phyloP scores from a whole-genome alignment of 2,797 vertebrate species.

The Philypnodon macrostomus region DNA sequence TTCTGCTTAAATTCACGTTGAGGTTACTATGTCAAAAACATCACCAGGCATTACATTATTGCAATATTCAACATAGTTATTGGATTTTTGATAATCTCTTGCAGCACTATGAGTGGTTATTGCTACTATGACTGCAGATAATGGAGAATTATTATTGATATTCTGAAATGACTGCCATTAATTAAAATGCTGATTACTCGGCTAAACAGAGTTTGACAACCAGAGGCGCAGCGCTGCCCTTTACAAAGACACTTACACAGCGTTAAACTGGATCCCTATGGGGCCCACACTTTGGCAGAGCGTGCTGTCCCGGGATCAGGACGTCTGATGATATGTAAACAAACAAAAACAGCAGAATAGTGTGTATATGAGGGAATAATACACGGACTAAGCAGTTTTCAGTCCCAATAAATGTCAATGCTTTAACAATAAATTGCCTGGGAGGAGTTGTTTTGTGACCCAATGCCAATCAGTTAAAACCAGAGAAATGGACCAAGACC shows the following conservation, averaged over 20 bases:
- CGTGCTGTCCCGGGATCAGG: constrained; percentile 29
- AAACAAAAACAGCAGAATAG: constrained; percentile 38
- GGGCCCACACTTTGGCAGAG: constrained; percentile 42
- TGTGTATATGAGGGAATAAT: constrained; percentile 43
- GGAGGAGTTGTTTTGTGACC: too few relatives aligned
- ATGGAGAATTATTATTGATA: constrained; percentile 70
- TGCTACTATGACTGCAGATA: constrained; percentile 67
- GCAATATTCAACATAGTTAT: constrained; percentile 64
- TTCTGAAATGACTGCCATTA: constrained; percentile 69
- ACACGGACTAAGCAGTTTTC: constrained; percentile 39
- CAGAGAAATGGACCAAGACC: too few relatives aligned
- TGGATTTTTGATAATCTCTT: too few relatives aligned
- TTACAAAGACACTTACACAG: constrained; percentile 56
- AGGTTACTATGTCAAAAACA: too few relatives aligned
- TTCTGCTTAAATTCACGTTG: too few relatives aligned
- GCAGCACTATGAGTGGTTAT: too few relatives aligned
- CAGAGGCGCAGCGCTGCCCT: constrained; percentile 62
- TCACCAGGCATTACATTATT: too few relatives aligned
- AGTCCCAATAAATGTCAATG: constrained; percentile 57
- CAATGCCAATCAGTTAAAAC: too few relatives aligned
- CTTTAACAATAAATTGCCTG: constrained; percentile 53
- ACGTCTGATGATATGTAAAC: constrained; percentile 48
- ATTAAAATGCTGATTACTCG: constrained; percentile 75
- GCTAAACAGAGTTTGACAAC: constrained; percentile 69
- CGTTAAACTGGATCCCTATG: constrained; percentile 49